Evolutionary conservation across 2,797 vertebrate genomes (phyloP), one percentile per base, ranked within the genome.

Genomic region (Tiaroga cobitis): DNA sequence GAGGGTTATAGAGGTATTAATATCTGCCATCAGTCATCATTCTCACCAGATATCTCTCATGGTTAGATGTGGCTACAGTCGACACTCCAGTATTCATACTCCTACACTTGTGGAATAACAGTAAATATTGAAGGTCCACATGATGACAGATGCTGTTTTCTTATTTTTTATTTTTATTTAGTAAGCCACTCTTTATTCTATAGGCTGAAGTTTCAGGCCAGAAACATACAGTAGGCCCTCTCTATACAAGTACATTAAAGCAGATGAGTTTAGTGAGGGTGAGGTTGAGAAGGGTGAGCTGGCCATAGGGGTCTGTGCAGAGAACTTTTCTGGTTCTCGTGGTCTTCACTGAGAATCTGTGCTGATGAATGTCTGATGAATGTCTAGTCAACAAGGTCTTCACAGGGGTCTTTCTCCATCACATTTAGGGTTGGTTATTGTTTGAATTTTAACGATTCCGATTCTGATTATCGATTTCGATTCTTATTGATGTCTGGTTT

Each of bases 1-100:
- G 88, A 90, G 88, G 41, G 41, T 90, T 86, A 85, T 65, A 32
- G 76, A 82, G 80, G 85, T 90, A 86, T 91, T 90, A 90, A 91
- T 88, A 89, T 89, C 68, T 82, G 81, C 73, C 84, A 89, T 89
- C 85, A 85, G 81, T 88, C 86, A 88, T 89, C 69, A 85, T 89
- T 88, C 61, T 81, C 75, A 74, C 84, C 75, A 81, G 69, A 59
- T 68, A 79, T 77, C 24, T 61, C 81, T 89, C 83, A 88, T 80
- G 81, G n/a, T 87, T 89, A 67, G 78, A 83, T 81, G 46, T 56
- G 83, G 74, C 79, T 80, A 80, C 80, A 82, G 70, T 32, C 13
- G 7, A 70, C 74, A 59, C 67, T 72, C 56, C 26, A 61, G 69
- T 81, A 87, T 63, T 88, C 67, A 87, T 54, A 84, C 78, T 68